These are phyloP conservation scores for Geococcyx californianus DNA, from an alignment of 2,113 vertebrate genomes.

Conservation along the genomic window DNA sequence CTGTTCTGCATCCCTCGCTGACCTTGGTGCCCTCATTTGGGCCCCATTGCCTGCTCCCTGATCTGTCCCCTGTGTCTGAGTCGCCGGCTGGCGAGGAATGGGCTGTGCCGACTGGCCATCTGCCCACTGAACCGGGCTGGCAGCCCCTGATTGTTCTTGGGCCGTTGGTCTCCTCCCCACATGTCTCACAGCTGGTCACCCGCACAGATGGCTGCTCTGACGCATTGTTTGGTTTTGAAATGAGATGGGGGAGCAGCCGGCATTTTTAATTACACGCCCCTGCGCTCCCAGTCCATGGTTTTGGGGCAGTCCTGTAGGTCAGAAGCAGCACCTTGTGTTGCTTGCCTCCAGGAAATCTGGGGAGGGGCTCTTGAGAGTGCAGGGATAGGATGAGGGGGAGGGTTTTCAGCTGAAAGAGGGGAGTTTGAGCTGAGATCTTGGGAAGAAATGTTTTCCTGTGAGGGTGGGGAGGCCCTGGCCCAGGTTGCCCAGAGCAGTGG, in stretches of 20 bases:
- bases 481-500: too few relatives aligned
- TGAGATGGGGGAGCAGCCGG: not conserved
- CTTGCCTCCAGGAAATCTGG: too few relatives aligned
- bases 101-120: not conserved
- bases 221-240: not conserved
- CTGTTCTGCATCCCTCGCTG: not conserved
- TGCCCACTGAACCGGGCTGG: not conserved
- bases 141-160: not conserved
- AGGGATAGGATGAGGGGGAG: too few relatives aligned
- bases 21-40: not conserved
- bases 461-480: too few relatives aligned
- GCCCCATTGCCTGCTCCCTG: not conserved
- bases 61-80: not conserved
- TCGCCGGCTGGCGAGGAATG: fast-evolving
- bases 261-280: not conserved
- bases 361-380: too few relatives aligned
- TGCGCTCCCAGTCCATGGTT: not conserved
- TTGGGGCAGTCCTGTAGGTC: not conserved
- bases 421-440: too few relatives aligned
- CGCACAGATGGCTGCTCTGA: not conserved
- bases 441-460: too few relatives aligned
- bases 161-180: not conserved
- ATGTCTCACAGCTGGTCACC: slow-evolving; percentile 17
- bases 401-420: too few relatives aligned
- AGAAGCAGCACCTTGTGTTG: not conserved